Evolutionary conservation across 2,113 vertebrate species (phyloP).

Genomic region (Notiomystis cincta): DNA sequence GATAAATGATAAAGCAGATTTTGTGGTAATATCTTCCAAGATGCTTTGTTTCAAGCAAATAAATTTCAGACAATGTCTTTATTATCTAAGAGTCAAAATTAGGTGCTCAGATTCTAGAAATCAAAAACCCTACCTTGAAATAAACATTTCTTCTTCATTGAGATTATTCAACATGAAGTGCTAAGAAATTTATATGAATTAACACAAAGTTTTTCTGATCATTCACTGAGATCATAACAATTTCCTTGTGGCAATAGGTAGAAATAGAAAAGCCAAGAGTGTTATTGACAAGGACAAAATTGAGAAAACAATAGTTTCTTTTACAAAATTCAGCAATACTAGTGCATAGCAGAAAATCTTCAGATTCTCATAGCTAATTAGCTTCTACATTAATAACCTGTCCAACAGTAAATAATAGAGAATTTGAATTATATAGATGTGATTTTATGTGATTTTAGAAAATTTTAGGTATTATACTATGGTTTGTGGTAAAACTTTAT

Average conservation of each 20-base stretch:
- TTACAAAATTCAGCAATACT: background rate
- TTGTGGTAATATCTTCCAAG: background rate
- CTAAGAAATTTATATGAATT: background rate
- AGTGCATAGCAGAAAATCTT: background rate
- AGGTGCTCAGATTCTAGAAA: background rate
- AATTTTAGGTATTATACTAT: background rate
- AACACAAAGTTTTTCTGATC: background rate
- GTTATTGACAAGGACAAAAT: background rate
- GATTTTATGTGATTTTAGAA: background rate
- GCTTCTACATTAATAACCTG: background rate
- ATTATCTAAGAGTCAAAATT: background rate
- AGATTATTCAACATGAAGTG: background rate
- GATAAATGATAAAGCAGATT: background rate
- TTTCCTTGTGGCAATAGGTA: background rate
- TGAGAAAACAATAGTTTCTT: background rate
- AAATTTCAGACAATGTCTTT: background rate
- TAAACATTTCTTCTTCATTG: background rate
- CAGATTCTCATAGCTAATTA: background rate
- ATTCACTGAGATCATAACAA: background rate
- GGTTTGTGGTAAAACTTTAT: background rate
- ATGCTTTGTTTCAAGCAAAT: background rate
- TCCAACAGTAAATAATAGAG: background rate
- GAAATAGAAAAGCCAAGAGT: background rate
- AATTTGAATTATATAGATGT: background rate
- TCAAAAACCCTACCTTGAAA: background rate